Evolutionary conservation across 1,140 invertebrate species (phyloP).

Genomic region (Ceratina japonica): DNA sequence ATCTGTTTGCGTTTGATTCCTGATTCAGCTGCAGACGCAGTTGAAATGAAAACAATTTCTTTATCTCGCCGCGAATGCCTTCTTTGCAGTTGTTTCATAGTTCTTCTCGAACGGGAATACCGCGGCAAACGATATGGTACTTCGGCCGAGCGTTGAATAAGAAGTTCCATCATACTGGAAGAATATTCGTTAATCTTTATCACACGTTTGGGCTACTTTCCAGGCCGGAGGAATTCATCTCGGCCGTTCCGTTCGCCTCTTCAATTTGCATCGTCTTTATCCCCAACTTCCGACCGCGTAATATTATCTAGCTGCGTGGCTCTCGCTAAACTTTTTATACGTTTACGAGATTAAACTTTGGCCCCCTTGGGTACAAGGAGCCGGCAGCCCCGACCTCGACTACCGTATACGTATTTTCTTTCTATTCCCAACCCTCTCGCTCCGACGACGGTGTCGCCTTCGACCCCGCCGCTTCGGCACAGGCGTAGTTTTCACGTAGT

Average conservation of each 20-base stretch:
- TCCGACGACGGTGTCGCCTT: slow-evolving; percentile 10
- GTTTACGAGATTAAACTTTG: slow-evolving; percentile 72
- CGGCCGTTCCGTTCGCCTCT: slow-evolving; percentile 48
- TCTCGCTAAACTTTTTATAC: slow-evolving; percentile 72
- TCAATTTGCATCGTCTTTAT: slow-evolving; percentile 67
- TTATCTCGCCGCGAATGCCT: too few species aligned
- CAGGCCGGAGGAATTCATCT: slow-evolving; percentile 53
- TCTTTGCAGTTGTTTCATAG: too few species aligned
- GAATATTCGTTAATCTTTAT: slow-evolving; percentile 51
- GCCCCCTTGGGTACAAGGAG: slow-evolving; percentile 59
- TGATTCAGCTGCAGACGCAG: too few species aligned
- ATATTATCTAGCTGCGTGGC: slow-evolving; percentile 66
- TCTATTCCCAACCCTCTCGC: slow-evolving; percentile 33
- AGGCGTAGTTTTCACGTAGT: slow-evolving; percentile 61
- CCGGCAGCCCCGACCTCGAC: neutral
- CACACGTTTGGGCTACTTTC: slow-evolving; percentile 40
- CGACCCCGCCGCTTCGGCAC: slow-evolving; percentile 8
- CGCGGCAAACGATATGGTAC: neutral
- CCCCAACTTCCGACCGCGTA: slow-evolving; percentile 62
- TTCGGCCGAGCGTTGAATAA: neutral
- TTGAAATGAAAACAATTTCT: too few species aligned
- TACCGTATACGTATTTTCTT: slow-evolving; percentile 43
- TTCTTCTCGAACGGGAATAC: too few species aligned
- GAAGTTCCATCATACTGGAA: neutral
- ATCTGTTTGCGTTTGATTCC: too few species aligned